phyloP scores from a whole-genome alignment of 2,888 invertebrate species.

The Ypsolopha scabrella region DNA sequence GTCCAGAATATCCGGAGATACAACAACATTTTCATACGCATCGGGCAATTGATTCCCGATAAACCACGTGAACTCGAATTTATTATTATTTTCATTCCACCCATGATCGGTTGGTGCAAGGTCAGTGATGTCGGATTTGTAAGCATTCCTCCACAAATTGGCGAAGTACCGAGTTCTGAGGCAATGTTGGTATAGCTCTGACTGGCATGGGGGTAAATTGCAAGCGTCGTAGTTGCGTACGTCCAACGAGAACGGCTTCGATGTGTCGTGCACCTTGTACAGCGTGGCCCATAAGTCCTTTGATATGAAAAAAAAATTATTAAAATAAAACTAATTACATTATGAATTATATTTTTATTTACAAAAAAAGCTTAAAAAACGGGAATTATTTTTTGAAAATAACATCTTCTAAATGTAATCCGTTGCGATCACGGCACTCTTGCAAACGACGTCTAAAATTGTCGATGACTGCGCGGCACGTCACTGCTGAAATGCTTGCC shows the following conservation, averaged over 20 bases:
- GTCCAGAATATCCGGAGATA: slow-evolving; percentile 17
- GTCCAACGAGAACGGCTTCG: slow-evolving; percentile 10
- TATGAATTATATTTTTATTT: no score
- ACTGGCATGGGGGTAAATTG: slow-evolving; percentile 20
- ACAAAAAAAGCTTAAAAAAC: no score
- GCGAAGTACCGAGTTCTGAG: slow-evolving; percentile 22
- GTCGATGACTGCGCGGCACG: no score
- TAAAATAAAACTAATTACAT: no score
- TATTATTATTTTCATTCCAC: slow-evolving; percentile 5
- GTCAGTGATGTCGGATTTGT: slow-evolving; percentile 14
- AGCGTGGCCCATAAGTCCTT: no score
- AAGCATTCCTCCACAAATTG: slow-evolving; percentile 18
- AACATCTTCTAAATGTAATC: no score
- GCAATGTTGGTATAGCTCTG: slow-evolving; percentile 19
- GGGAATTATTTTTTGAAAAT: no score
- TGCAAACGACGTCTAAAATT: no score
- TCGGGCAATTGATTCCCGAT: slow-evolving; percentile 17
- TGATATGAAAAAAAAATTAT: no score
- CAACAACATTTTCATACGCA: slow-evolving; percentile 18
- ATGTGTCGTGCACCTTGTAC: slow-evolving; percentile 18
- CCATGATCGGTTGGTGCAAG: slow-evolving; percentile 15
- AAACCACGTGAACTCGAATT: slow-evolving; percentile 13
- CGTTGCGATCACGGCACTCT: no score
- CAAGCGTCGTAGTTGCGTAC: slow-evolving; percentile 19
- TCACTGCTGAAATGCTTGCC: no score